Evolutionary conservation across 2,888 invertebrate species (phyloP).

Genomic region (Hymenopus coronatus): DNA sequence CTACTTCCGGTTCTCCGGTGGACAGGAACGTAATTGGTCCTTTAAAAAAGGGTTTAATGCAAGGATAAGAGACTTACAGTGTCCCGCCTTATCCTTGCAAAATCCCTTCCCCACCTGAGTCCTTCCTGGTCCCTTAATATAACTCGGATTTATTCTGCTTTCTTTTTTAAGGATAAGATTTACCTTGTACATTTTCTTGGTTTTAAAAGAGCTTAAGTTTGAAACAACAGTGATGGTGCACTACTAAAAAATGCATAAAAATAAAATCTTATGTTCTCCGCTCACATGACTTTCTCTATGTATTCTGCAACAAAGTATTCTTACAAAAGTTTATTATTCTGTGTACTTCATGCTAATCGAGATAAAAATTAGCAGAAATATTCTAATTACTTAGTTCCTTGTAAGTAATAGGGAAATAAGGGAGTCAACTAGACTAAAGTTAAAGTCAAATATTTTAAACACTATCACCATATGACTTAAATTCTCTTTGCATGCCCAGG

Average conservation of each 20-base stretch:
- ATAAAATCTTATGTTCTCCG: too few relatives aligned
- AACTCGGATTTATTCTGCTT: neutral
- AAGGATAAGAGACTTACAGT: neutral
- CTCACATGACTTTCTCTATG: too few relatives aligned
- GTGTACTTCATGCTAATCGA: too few relatives aligned
- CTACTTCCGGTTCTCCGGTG: conserved; percentile 22
- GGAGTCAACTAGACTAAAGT: too few relatives aligned
- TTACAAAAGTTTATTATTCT: too few relatives aligned
- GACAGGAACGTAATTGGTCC: neutral
- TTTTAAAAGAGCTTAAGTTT: neutral
- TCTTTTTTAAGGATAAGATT: neutral
- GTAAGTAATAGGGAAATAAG: too few relatives aligned
- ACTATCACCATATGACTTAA: too few relatives aligned
- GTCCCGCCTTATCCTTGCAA: neutral
- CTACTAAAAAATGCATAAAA: neutral
- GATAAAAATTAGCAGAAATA: too few relatives aligned
- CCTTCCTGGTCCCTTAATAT: neutral
- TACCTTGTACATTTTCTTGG: neutral
- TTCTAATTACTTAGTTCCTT: too few relatives aligned
- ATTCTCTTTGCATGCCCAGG: too few relatives aligned
- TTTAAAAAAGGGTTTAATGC: neutral
- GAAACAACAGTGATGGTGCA: neutral
- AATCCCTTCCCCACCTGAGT: neutral
- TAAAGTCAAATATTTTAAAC: too few relatives aligned
- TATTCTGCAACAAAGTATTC: too few relatives aligned